Conservation (phyloP, 2,888 invertebrate species). For the Piscicola geometra region DNA sequence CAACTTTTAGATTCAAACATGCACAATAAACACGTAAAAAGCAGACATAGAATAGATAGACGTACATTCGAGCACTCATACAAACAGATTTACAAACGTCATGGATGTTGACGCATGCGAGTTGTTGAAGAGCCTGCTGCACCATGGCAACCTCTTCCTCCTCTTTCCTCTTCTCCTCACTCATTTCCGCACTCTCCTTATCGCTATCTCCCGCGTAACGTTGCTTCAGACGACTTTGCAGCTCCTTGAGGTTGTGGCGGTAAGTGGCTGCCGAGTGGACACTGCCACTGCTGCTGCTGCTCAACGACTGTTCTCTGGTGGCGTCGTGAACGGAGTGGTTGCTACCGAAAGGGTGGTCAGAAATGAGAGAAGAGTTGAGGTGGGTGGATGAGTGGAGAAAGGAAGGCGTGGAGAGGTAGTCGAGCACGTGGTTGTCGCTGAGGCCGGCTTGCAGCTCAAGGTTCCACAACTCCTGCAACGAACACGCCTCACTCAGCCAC, state of each 20-base stretch:
- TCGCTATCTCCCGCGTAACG: slow-evolving; percentile 36
- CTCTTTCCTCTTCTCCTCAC: slow-evolving; percentile 39
- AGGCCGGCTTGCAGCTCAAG: slow-evolving; percentile 5
- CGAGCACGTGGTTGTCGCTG: slow-evolving; percentile 3
- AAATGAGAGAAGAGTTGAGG: not conserved
- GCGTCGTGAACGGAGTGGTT: not conserved
- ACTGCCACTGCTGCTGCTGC: slow-evolving; percentile 23
- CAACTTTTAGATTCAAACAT: too few species aligned
- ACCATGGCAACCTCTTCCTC: slow-evolving; percentile 40
- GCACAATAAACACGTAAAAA: too few species aligned
- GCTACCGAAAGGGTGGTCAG: slow-evolving; percentile 2
- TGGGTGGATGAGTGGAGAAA: not conserved
- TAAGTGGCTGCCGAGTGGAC: slow-evolving; percentile 14
- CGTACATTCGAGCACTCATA: too few species aligned
- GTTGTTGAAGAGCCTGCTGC: slow-evolving; percentile 17
- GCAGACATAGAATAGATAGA: too few species aligned
- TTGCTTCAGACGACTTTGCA: slow-evolving; percentile 18
- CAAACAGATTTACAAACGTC: not conserved
- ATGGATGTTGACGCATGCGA: not conserved
- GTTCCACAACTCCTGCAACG: slow-evolving; percentile 8
- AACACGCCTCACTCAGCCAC: not conserved
- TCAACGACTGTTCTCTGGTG: not conserved
- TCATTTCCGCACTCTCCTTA: slow-evolving; percentile 41
- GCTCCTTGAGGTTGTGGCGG: slow-evolving; percentile 23
- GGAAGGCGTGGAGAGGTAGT: slow-evolving; percentile 8